phyloP scores from a whole-genome alignment of 2,113 vertebrate species.

The Malurus elegans region DNA sequence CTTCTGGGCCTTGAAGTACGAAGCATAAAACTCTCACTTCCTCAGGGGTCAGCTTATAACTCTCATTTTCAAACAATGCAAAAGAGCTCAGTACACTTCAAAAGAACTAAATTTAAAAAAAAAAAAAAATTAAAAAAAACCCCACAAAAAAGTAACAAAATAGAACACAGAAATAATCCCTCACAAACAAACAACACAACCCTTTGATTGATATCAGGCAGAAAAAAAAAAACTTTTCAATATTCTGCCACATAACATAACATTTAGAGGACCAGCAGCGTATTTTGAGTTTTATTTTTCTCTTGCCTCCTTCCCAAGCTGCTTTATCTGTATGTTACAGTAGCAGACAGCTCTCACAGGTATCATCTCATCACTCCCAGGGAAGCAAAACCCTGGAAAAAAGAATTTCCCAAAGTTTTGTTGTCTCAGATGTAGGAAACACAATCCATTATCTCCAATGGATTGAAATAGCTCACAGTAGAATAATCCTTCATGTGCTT shows the following conservation, averaged over 20 bases:
- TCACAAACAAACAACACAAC: background rate
- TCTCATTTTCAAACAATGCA: background rate
- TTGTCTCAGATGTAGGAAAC: background rate
- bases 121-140: background rate
- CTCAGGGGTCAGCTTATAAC: background rate
- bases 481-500: background rate
- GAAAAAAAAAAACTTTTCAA: background rate
- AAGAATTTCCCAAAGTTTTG: background rate
- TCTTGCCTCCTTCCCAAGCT: background rate
- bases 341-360: background rate
- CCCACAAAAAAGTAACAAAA: background rate
- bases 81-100: background rate
- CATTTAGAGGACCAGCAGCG: background rate
- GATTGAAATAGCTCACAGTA: background rate
- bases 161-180: rapidly evolving
- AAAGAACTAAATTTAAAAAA: background rate
- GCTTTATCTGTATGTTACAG: background rate
- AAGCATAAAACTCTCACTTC: background rate
- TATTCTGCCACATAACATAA: background rate
- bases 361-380: background rate
- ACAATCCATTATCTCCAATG: background rate
- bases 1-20: background rate
- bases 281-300: background rate
- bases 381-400: background rate
- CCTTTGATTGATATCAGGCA: background rate